Evolutionary conservation across 1,140 invertebrate species (phyloP).

Genomic region (Ylistrum balloti): DNA sequence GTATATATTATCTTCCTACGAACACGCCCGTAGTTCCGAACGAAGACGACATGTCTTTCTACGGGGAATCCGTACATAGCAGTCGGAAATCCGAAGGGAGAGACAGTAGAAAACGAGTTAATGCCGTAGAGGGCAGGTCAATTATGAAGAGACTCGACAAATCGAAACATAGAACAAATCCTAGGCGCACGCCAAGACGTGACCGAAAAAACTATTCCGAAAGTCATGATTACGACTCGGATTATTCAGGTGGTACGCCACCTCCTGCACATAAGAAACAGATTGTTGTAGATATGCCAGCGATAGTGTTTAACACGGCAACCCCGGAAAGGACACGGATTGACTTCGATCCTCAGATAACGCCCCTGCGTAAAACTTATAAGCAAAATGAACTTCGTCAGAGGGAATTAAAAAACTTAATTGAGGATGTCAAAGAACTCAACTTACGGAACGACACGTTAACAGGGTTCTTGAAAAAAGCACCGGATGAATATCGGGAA

Average conservation of each 20-base stretch:
- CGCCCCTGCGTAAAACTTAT: conserved; percentile 66
- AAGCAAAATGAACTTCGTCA: conserved; percentile 76
- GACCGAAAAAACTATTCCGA: conserved; percentile 36
- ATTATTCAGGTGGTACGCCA: not conserved
- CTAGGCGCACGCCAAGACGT: conserved; percentile 47
- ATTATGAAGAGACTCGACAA: conserved; percentile 35
- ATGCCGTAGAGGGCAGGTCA: conserved; percentile 46
- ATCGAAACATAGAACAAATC: conserved; percentile 42
- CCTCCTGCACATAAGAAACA: conserved; percentile 55
- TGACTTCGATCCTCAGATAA: conserved; percentile 1
- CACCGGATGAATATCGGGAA: not conserved
- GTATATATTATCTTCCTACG: conserved; percentile 71
- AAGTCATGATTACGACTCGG: not conserved
- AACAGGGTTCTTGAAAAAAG: conserved; percentile 47
- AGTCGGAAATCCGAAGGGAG: not conserved
- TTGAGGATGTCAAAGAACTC: conserved; percentile 77
- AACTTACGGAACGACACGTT: conserved; percentile 73
- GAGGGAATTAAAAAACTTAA: conserved; percentile 72
- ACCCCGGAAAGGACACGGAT: conserved; percentile 62
- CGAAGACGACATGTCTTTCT: conserved; percentile 47
- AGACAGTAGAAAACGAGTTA: conserved; percentile 50
- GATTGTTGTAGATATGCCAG: conserved; percentile 76
- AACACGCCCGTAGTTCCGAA: conserved; percentile 56
- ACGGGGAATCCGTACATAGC: not conserved
- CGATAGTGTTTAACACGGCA: conserved; percentile 73